phyloP scores from a whole-genome alignment of 2,113 vertebrate genomes.

The Cephalopholis sonnerati region DNA sequence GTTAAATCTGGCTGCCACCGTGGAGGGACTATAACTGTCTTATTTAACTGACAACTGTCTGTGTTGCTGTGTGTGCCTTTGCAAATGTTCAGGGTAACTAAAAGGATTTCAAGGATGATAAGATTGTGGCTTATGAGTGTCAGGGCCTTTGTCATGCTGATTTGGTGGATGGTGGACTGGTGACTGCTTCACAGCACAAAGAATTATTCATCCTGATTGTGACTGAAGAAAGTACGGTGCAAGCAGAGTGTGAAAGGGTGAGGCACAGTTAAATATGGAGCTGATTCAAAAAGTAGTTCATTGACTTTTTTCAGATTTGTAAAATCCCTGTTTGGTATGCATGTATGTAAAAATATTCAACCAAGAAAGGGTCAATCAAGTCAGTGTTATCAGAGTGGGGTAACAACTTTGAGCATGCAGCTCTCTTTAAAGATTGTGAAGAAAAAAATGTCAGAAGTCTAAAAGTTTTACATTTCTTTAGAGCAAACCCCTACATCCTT shows the following conservation, averaged over 20 bases:
- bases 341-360: conserved; percentile 29
- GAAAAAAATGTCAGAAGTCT: not conserved
- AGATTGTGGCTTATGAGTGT: conserved; percentile 24
- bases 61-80: conserved; percentile 21
- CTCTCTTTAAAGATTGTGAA: not conserved
- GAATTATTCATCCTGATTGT: conserved; percentile 22
- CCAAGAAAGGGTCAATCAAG: conserved; percentile 8
- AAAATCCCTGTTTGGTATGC: conserved; percentile 75
- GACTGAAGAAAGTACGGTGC: conserved; percentile 41
- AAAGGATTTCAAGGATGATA: not conserved
- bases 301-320: conserved; percentile 70
- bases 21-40: not conserved
- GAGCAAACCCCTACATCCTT: not conserved
- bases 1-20: not conserved
- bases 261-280: conserved; percentile 75
- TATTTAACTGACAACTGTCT: not conserved
- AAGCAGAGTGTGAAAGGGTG: conserved; percentile 64
- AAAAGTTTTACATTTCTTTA: not conserved
- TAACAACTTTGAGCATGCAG: not conserved
- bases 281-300: conserved; percentile 55
- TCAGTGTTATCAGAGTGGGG: not conserved
- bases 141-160: conserved; percentile 48
- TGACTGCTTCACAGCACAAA: conserved; percentile 21
- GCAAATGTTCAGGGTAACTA: not conserved
- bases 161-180: conserved; percentile 49